Conservation (phyloP, 2,888 invertebrate species). For the Ophion costatus region DNA sequence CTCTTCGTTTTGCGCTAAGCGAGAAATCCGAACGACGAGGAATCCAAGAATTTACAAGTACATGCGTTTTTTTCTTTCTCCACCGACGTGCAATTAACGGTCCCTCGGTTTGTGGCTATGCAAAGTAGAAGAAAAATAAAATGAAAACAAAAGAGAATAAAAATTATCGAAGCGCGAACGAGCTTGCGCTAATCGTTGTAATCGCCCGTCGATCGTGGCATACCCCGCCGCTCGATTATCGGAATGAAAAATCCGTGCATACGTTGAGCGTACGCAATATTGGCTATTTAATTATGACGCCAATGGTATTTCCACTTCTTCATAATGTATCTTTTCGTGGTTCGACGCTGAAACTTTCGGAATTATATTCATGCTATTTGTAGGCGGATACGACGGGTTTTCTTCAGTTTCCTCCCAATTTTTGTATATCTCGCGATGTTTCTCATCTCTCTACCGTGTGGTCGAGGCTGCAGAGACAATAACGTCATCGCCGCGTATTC, state of each 20-base stretch:
- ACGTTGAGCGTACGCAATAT: constrained; percentile 39
- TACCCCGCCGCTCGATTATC: constrained; percentile 64
- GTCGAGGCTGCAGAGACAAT: constrained; percentile 8
- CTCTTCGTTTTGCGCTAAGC: constrained; percentile 44
- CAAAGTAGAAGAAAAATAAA: constrained; percentile 6
- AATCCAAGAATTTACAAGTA: constrained; percentile 62
- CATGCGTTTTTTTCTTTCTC: constrained; percentile 48
- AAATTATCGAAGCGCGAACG: constrained; percentile 43
- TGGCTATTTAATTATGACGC: constrained; percentile 48
- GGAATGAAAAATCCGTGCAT: constrained; percentile 57
- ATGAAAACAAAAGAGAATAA: not conserved
- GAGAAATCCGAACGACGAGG: constrained; percentile 29
- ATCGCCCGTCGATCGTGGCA: constrained; percentile 49
- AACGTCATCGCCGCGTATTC: constrained; percentile 4
- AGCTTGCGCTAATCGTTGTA: constrained; percentile 60
- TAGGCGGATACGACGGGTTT: not conserved
- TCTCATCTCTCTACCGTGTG: not conserved
- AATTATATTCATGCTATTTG: not conserved
- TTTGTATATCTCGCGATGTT: not conserved
- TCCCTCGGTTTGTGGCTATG: constrained; percentile 33
- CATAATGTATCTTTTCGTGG: constrained; percentile 21
- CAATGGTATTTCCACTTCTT: constrained; percentile 65
- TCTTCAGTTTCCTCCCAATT: not conserved
- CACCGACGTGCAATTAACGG: constrained; percentile 21
- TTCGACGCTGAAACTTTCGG: not conserved